Base-by-base conservation (phyloP, 2,888 invertebrate genomes). In the Agriopis aurantiaria region DNA sequence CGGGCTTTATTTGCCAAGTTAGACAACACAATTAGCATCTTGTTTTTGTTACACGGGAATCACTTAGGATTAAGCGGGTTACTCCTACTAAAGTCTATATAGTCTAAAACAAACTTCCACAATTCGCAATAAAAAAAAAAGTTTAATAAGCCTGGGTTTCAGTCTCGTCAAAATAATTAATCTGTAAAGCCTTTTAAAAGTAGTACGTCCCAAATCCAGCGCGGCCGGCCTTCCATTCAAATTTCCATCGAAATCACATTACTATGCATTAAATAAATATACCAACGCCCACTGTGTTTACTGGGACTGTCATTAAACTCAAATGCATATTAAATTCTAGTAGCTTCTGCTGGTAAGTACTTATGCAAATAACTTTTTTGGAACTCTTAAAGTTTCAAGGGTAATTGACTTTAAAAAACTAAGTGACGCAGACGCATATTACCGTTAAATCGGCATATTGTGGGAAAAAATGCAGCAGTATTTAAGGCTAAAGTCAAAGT, bases 241-340 rank as follows among this genome's bases (percentile, higher is more conserved):
- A 80, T 80, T 80, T 78, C 78, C 80, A 80, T 81, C 78, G 79
- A 76, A 78, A 76, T 73, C 75, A 75, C 80, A 84, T 87, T 85
- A 84, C 79, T 84, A 86, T 86, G 80, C 85, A 85, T 85, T 80
- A 78, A 75, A 80, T 75, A 78, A 75, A 74, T 72, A 72, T 73
- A 59, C 57, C 55, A 56, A 61, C 65, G 52, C 69, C 63, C 57
- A 71, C 68, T 59, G 48, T 65, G 71, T 69, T 72, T 68, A 65
- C 66, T 66, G 51, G 48, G 56, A 56, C 58, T 69, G 64, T 69
- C 68, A 60, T 64, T 64, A 69, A 64, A 69, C 59, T 69, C 46
- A 53, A 43, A 61, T 62, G 62, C 62, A 55, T 65, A 51, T 64
- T 52, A 55, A 48, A 58, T 40, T 52, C 4, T 63, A 33, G 65